Percentiles rank a stretch among this genome's conserved stretches.
These are phyloP conservation scores for Rhynchonema sp. DNA, from an alignment of 2,888 invertebrate genomes.

Conservation along the genomic window DNA sequence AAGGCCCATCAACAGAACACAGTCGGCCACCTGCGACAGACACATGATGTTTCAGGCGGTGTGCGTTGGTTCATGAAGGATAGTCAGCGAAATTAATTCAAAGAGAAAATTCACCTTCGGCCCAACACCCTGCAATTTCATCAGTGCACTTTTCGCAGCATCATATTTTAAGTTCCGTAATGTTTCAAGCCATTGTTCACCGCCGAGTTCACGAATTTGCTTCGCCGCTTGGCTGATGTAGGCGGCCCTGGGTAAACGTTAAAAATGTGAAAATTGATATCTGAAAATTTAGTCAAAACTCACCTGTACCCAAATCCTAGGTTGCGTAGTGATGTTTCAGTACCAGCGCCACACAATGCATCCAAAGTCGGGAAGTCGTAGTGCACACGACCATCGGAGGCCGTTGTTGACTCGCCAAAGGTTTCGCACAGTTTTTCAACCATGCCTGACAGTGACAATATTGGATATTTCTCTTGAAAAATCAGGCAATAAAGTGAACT, in stretches of 20 bases:
- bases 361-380: slow-evolving; percentile 59
- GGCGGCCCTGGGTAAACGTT: too few relatives aligned
- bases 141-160: slow-evolving; percentile 51
- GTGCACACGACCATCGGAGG: slow-evolving; percentile 43
- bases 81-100: background rate
- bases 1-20: slow-evolving; percentile 86
- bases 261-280: too few relatives aligned
- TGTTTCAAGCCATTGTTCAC: background rate
- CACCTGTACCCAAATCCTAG: slow-evolving; percentile 30
- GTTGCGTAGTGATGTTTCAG: background rate
- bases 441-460: slow-evolving; percentile 38
- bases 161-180: slow-evolving; percentile 34
- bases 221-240: background rate
- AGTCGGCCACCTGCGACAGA: slow-evolving; percentile 64
- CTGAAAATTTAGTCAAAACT: too few relatives aligned
- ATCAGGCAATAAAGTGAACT: background rate
- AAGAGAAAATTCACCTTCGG: slow-evolving; percentile 47
- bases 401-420: slow-evolving; percentile 44
- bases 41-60: background rate
- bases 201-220: background rate
- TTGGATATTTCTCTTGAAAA: background rate
- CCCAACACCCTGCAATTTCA: slow-evolving; percentile 67
- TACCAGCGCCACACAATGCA: slow-evolving; percentile 38
- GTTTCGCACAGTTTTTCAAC: slow-evolving; percentile 62
- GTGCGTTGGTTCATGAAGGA: too few relatives aligned